These are phyloP conservation scores for Dicrostonyx torquatus DNA, from an alignment of 2,797 vertebrate species.

Conservation along the genomic window DNA sequence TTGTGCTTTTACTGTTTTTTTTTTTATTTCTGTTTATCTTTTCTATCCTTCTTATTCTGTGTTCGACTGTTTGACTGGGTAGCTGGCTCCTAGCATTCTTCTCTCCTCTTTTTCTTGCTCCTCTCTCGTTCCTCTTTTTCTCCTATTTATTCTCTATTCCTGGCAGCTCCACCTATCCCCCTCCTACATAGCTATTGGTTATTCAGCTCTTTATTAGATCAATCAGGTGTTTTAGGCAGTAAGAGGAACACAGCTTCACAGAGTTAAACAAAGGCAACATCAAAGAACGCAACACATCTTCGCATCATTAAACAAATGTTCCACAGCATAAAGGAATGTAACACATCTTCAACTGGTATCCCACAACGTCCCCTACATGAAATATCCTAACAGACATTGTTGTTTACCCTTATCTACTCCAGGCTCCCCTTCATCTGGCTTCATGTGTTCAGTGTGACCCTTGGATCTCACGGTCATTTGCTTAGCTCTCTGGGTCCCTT, in stretches of 20 bases:
- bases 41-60: not conserved
- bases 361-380: not conserved
- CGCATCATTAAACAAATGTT: not conserved
- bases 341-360: not conserved
- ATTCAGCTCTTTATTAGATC: not conserved
- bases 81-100: not conserved
- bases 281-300: not conserved
- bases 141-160: not conserved
- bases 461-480: not conserved
- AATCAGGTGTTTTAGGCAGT: not conserved
- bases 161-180: not conserved
- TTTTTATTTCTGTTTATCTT: not conserved
- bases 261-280: not conserved
- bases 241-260: not conserved
- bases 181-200: not conserved
- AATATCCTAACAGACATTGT: not conserved
- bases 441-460: not conserved
- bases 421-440: not conserved
- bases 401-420: not conserved
- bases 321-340: not conserved
- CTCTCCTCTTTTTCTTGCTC: not conserved
- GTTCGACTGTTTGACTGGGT: not conserved
- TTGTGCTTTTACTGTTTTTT: not conserved
- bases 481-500: not conserved
- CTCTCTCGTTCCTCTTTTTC: not conserved